These are phyloP conservation scores for Belonocnema kinseyi DNA, from an alignment of 1,140 invertebrate species.

Conservation along the genomic window DNA sequence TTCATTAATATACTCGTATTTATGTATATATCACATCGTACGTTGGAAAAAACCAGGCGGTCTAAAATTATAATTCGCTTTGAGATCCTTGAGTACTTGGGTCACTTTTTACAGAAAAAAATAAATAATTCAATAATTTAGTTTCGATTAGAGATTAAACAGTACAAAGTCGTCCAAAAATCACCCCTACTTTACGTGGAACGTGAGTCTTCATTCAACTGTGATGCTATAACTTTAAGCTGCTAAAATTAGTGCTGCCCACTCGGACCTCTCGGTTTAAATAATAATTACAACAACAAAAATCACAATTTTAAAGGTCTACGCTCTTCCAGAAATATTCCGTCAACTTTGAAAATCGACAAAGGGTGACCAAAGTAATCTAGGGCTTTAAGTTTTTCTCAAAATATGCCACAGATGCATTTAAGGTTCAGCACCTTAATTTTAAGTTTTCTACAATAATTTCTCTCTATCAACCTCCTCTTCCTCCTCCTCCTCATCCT, in stretches of 20 bases:
- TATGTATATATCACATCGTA: slow-evolving; percentile 58
- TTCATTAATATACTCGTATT: slow-evolving; percentile 29
- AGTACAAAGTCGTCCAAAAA: slow-evolving; percentile 30
- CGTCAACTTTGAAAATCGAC: slow-evolving; percentile 4
- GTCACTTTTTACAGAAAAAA: slow-evolving; percentile 11
- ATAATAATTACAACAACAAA: neutral
- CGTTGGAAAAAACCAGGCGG: slow-evolving; percentile 31
- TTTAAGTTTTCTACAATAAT: slow-evolving; percentile 20
- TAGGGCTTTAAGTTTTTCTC: slow-evolving; percentile 24
- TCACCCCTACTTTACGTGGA: slow-evolving; percentile 22
- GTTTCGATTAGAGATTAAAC: neutral
- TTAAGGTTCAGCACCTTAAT: slow-evolving; percentile 8
- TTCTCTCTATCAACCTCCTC: neutral
- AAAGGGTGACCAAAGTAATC: slow-evolving; percentile 21
- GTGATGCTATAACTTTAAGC: neutral
- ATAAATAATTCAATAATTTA: slow-evolving; percentile 16
- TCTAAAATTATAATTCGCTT: slow-evolving; percentile 28
- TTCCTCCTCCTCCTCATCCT: no score
- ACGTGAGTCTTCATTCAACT: neutral
- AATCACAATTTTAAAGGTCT: slow-evolving; percentile 20
- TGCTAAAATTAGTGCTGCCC: neutral
- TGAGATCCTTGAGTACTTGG: slow-evolving; percentile 29
- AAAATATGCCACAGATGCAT: slow-evolving; percentile 30
- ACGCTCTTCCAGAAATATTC: neutral
- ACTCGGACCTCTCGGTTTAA: neutral